Evolutionary conservation across 2,113 vertebrate species (phyloP).

Genomic region (Origma solitaria): DNA sequence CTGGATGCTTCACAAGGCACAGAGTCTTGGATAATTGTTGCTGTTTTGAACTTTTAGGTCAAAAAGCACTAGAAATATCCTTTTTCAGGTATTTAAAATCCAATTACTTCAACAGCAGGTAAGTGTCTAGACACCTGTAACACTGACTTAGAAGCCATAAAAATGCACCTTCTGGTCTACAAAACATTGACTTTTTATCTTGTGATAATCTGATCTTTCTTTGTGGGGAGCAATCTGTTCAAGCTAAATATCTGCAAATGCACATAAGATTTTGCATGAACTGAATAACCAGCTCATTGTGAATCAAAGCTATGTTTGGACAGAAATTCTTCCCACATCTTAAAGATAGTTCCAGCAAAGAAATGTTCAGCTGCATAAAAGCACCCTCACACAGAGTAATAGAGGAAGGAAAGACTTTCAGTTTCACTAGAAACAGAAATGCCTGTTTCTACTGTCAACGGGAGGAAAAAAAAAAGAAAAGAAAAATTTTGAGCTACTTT

Average conservation of each 20-base stretch:
- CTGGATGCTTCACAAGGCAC: not conserved
- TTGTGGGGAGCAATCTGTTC: not conserved
- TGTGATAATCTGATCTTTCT: not conserved
- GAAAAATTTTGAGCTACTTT: not conserved
- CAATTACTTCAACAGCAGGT: not conserved
- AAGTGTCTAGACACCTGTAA: not conserved
- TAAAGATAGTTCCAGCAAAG: not conserved
- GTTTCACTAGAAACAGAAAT: not conserved
- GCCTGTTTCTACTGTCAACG: not conserved
- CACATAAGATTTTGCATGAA: not conserved
- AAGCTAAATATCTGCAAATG: not conserved
- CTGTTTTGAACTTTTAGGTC: not conserved
- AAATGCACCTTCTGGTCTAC: not conserved
- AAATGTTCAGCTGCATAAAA: not conserved
- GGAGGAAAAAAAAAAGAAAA: rapidly evolving
- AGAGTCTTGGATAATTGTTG: not conserved
- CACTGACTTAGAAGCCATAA: not conserved
- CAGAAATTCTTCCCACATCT: not conserved
- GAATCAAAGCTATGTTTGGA: not conserved
- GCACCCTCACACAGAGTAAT: not conserved
- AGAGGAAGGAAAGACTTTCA: not conserved
- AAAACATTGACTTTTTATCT: not conserved
- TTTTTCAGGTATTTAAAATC: not conserved
- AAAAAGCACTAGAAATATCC: not conserved
- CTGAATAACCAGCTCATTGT: not conserved